phyloP scores from a whole-genome alignment of 1,140 invertebrate genomes.

The Polypedilum vanderplanki region DNA sequence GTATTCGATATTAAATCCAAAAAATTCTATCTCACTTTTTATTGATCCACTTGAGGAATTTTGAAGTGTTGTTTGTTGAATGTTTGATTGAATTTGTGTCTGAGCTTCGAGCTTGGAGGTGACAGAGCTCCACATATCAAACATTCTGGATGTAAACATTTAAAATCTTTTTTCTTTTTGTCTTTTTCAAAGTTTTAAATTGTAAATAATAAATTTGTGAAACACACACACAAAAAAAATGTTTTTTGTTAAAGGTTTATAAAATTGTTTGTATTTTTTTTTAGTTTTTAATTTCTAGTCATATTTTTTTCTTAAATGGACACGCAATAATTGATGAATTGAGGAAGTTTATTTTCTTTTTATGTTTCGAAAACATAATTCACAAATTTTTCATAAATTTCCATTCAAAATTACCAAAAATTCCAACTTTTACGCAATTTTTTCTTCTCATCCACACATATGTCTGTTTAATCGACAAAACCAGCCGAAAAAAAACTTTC shows the following conservation, averaged over 20 bases:
- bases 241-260: background rate
- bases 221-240: too few species aligned
- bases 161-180: background rate
- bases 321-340: background rate
- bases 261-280: background rate
- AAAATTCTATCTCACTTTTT: constrained; percentile 59
- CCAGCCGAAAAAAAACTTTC: background rate
- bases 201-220: background rate
- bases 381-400: constrained; percentile 4
- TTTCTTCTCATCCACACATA: constrained; percentile 10
- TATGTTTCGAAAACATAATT: constrained; percentile 25
- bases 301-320: constrained; percentile 3
- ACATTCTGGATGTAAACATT: constrained; percentile 64
- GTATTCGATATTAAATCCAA: too few species aligned
- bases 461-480: background rate
- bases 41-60: constrained; percentile 73
- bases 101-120: constrained; percentile 70
- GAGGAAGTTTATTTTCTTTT: constrained; percentile 17
- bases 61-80: constrained; percentile 42
- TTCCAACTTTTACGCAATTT: background rate
- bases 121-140: constrained; percentile 80
- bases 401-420: background rate
- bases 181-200: background rate
- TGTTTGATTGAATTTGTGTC: constrained; percentile 53
- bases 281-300: background rate